Base-by-base conservation (phyloP, 2,888 invertebrate species). In the Torymus aiolomorphi region DNA sequence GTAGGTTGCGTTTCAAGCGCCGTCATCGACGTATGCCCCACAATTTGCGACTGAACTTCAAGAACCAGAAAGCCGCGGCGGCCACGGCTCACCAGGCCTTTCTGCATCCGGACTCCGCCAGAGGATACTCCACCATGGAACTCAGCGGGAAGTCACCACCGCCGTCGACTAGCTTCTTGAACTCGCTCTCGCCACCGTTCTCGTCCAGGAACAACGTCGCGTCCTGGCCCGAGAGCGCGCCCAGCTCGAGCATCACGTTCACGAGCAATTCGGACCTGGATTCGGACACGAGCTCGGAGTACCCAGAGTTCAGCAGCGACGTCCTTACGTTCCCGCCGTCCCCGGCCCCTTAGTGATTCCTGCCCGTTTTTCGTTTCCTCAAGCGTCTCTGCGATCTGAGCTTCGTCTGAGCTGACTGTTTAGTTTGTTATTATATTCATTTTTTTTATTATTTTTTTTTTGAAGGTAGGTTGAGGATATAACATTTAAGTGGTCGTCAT, bases 161-260 rank as follows among this genome's bases (percentile, higher is more conserved):
- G 2, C 92, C 92, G 1, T 92, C 92, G 79, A 92, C 91, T 80
- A 92, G 92, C 83, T 91, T 92, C 74, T 86, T 92, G n/a, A 92
- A 92, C 82, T 92, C 92, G 0, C 83, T 92, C n/a, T 92, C 92
- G 18, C 92, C 92, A 5, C 92, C 92, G 4, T 90, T 90, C 65
- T 88, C 89, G 0, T 88, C 90, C 56, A 85, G 88, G 24, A 84
- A 83, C 66, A 84, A 79, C 59, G 13, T 76, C 24, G 85, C 88
- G 0, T 89, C 90, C 5, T 90, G 90, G 90, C 89, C 90, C 0
- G 90, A 90, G 73, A 90, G 89, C 74, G 89, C 88, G 0, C 89
- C 89, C 0, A 90, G 90, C 78, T 90, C 90, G 16, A 90, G 90
- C 75, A 81, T 90, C 8, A 91, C 91, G 0, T 90, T 90, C 49